Base-by-base conservation (phyloP, 1,140 invertebrate species). In the Delia radicum region DNA sequence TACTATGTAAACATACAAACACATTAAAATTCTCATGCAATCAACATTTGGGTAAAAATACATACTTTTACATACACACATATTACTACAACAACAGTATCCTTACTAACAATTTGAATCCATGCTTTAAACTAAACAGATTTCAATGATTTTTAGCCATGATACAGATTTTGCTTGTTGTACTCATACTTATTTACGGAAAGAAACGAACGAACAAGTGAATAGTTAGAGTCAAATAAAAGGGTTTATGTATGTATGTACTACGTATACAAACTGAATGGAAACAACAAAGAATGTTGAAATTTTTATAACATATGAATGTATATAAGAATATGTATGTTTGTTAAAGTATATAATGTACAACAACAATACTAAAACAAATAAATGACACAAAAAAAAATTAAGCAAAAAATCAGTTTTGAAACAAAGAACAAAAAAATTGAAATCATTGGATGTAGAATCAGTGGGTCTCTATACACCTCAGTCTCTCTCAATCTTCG, bases 71-170 rank as follows among this genome's bases (percentile, higher is more conserved):
- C 37, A 55, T 55, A 55, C 48, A 5, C 24, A 55, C 48, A 48
- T 7, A n/a, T 12, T 13, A 67, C n/a, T n/a, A 6, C n/a, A 67
- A 67, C 28, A n/a, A 29, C 63, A 69, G 8, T 31, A 33, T 33
- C 65, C 29, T n/a, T 37, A 55, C 48, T 21, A 55, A 55, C 37
- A 73, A 73, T 73, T 55, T 55, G 71, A 55, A 73, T 48, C 37
- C 42, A 73, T 69, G 71, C 28, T 73, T 73, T 73, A 46, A 55
- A 73, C 71, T 55, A 55, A 73, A 46, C 37, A 46, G 37, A 73
- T 73, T 73, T 73, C 46, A 73, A 73, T 73, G 71, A 48, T 48
- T 73, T 73, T 48, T 29, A 55, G 65, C 65, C 65, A 33, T 69
- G 65, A 69, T 69, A 69, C 65, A 69, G 65, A 69, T 69, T n/a